phyloP scores from a whole-genome alignment of 2,113 vertebrate genomes.

The Dissostichus mawsoni region DNA sequence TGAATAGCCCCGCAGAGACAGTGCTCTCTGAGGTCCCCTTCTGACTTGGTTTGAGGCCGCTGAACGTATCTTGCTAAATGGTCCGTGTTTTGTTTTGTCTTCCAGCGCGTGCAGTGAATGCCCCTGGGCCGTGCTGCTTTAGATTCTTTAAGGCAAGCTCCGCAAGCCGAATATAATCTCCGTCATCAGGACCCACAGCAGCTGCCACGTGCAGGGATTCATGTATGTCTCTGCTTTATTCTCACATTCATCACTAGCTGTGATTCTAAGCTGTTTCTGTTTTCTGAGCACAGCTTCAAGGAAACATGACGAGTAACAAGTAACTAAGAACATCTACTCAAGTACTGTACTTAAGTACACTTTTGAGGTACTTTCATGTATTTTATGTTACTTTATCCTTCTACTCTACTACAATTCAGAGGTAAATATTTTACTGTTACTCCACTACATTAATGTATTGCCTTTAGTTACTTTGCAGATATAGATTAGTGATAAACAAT shows the following conservation, averaged over 20 bases:
- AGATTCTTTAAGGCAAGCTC: not conserved
- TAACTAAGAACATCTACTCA: too few species aligned
- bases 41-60: too few species aligned
- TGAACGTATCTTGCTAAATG: not conserved
- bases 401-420: too few species aligned
- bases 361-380: not conserved
- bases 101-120: not conserved
- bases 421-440: too few species aligned
- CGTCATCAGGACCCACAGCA: not conserved
- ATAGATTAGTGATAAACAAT: too few species aligned
- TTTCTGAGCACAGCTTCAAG: not conserved
- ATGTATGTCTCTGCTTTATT: not conserved
- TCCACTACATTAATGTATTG: too few species aligned
- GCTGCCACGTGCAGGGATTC: not conserved
- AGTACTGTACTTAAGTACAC: too few species aligned
- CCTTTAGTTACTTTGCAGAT: too few species aligned
- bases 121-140: not conserved
- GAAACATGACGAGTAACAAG: not conserved
- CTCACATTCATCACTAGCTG: too few species aligned
- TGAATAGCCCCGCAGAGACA: not conserved
- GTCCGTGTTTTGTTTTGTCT: not conserved
- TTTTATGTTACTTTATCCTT: too few species aligned
- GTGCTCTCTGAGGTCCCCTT: not conserved
- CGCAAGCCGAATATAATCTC: fast-evolving
- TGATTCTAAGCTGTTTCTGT: too few species aligned